Evolutionary conservation across 2,888 invertebrate genomes (phyloP).

Genomic region (Lithophane ornitopus): DNA sequence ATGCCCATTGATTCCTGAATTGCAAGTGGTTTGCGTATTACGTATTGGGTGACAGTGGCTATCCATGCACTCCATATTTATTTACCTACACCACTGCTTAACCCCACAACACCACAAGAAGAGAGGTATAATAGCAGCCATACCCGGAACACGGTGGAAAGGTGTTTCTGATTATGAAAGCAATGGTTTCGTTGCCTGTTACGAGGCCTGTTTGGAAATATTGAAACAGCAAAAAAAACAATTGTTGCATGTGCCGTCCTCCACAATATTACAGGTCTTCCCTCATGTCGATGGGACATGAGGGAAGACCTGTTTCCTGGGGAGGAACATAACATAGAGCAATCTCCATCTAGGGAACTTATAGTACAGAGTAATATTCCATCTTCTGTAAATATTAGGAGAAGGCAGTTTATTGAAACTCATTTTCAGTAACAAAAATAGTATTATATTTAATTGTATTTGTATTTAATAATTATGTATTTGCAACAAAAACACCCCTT

Average conservation of each 20-base stretch:
- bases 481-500: too few relatives aligned
- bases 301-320: neutral
- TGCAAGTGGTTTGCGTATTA: too few relatives aligned
- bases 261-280: neutral
- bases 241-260: neutral
- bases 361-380: neutral
- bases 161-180: neutral
- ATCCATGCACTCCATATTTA: too few relatives aligned
- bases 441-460: too few relatives aligned
- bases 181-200: neutral
- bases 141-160: neutral
- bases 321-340: neutral
- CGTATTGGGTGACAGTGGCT: too few relatives aligned
- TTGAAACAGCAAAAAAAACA: neutral
- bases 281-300: too few relatives aligned
- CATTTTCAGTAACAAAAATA: too few relatives aligned
- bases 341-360: neutral
- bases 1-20: too few relatives aligned
- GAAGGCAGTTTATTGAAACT: neutral
- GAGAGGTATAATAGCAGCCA: neutral
- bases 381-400: neutral
- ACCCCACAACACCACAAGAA: too few relatives aligned
- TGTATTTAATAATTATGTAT: too few relatives aligned
- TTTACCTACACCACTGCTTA: too few relatives aligned
- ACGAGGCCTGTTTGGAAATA: neutral